Percentiles rank a stretch among this genome's conserved stretches.
phyloP scores from a whole-genome alignment of 2,113 vertebrate species.

The Charina bottae region DNA sequence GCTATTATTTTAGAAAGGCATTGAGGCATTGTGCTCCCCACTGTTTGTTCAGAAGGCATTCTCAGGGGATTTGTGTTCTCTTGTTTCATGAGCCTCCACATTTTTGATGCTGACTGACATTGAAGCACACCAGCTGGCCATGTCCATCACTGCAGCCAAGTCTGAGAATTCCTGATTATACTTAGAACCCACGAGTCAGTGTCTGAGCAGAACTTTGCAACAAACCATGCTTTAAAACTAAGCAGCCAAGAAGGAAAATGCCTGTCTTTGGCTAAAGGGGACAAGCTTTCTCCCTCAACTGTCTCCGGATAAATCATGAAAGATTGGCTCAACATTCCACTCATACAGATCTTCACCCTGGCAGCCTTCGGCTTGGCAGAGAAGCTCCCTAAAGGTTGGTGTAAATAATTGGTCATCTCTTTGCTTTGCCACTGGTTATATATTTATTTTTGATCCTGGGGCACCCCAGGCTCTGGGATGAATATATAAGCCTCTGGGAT shows the following conservation, averaged over 20 bases:
- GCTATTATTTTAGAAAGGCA: slow-evolving; percentile 46
- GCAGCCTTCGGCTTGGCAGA: slow-evolving; percentile 77
- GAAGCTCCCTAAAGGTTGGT: slow-evolving; percentile 87
- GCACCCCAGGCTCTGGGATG: not conserved
- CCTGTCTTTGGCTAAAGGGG: slow-evolving; percentile 63
- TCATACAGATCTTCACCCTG: slow-evolving; percentile 77
- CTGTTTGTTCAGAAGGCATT: slow-evolving; percentile 80
- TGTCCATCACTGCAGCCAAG: slow-evolving; percentile 81
- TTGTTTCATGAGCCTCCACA: slow-evolving; percentile 78
- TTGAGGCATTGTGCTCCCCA: slow-evolving; percentile 70
- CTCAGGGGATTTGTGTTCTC: slow-evolving; percentile 80
- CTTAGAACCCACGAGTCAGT: slow-evolving; percentile 76
- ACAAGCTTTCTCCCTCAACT: slow-evolving; percentile 35
- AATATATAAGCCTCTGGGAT: rapidly evolving
- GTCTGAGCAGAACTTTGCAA: slow-evolving; percentile 58
- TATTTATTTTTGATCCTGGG: slow-evolving; percentile 7
- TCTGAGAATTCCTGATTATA: slow-evolving; percentile 84
- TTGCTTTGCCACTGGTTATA: slow-evolving; percentile 33
- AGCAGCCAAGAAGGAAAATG: slow-evolving; percentile 64
- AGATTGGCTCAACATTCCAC: slow-evolving; percentile 75
- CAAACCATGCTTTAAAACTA: slow-evolving; percentile 71
- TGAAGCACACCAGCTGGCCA: slow-evolving; percentile 85
- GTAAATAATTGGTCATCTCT: slow-evolving; percentile 35
- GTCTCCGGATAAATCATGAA: slow-evolving; percentile 81
- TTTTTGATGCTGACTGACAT: slow-evolving; percentile 77